phyloP scores from a whole-genome alignment of 2,888 invertebrate species.

The Pantelozetes paolii region DNA sequence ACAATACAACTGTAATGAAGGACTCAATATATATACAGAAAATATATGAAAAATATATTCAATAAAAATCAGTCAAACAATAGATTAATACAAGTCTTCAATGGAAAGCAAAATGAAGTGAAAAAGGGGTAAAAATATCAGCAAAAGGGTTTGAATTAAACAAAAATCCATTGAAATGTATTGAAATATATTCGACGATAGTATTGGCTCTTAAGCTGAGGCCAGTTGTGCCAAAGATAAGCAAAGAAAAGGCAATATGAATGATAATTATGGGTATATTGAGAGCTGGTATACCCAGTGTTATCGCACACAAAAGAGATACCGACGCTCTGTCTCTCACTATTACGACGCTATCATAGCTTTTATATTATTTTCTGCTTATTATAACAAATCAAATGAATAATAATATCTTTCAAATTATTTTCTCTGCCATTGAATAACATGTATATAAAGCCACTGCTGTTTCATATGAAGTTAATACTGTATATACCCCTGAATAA shows the following conservation, averaged over 20 bases:
- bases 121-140: background rate
- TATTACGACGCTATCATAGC: background rate
- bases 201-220: background rate
- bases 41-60: background rate
- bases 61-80: background rate
- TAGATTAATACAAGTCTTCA: background rate
- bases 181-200: background rate
- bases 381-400: background rate
- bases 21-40: background rate
- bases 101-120: background rate
- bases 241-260: background rate
- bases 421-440: too few relatives aligned
- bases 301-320: background rate
- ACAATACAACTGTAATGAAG: background rate
- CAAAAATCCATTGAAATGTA: background rate
- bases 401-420: background rate
- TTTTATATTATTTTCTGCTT: background rate
- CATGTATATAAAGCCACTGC: too few relatives aligned
- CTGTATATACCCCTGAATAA: too few relatives aligned
- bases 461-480: too few relatives aligned
- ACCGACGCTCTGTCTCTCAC: background rate
- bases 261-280: constrained; percentile 2
- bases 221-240: background rate
- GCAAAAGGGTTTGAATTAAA: background rate
- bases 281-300: background rate